These are phyloP conservation scores for Pantala flavescens DNA, from an alignment of 1,140 invertebrate species.

Conservation along the genomic window DNA sequence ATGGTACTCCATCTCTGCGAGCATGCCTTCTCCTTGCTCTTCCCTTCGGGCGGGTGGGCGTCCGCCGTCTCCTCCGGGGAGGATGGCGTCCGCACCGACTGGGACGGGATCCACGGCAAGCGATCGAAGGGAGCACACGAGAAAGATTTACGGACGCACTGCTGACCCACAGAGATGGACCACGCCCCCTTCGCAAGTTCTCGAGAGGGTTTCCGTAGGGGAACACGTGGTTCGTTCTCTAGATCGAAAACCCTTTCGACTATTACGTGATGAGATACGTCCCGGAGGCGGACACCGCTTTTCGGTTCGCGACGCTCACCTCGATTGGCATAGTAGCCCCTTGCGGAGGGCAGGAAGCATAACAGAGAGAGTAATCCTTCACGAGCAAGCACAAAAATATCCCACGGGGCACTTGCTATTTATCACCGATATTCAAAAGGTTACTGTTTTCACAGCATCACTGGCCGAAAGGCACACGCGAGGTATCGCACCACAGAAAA, in stretches of 20 bases:
- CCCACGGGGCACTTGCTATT: no score
- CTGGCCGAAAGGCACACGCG: no score
- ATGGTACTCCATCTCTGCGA: slow-evolving; percentile 49
- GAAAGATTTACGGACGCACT: neutral
- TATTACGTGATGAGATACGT: neutral
- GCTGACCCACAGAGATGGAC: neutral
- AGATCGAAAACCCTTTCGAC: neutral
- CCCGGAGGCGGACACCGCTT: neutral
- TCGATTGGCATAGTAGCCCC: neutral
- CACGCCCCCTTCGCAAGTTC: slow-evolving; percentile 4
- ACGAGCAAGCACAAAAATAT: no score
- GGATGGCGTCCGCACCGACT: neutral
- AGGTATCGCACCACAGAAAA: no score
- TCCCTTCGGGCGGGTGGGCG: neutral
- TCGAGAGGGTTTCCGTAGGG: neutral
- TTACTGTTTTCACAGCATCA: no score
- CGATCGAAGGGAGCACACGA: neutral
- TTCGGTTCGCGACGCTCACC: neutral
- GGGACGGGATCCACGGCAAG: neutral
- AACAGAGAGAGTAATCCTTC: neutral
- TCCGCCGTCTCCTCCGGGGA: neutral
- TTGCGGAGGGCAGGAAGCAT: neutral
- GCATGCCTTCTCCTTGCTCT: neutral
- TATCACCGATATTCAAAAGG: no score
- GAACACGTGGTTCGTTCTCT: neutral